Evolutionary conservation across 1,140 invertebrate species (phyloP).

Genomic region (Phymorhynchus buccinoides): DNA sequence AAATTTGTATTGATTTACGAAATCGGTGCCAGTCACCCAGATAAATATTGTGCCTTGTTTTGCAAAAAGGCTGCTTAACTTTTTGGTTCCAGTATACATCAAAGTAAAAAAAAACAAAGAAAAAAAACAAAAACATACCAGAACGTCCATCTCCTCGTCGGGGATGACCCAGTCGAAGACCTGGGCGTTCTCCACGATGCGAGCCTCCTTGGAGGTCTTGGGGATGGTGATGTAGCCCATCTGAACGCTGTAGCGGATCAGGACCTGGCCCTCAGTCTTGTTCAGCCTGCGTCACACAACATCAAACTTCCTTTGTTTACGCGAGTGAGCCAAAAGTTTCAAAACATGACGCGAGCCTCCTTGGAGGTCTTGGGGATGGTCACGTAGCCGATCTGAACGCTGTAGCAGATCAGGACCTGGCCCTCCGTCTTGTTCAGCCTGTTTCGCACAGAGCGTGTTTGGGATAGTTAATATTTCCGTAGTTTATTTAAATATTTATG

Average conservation of each 20-base stretch:
- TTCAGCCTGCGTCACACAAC: conserved; percentile 39
- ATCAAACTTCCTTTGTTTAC: too few relatives aligned
- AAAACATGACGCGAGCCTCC: conserved; percentile 47
- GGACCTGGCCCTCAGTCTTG: conserved; percentile 53
- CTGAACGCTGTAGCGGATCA: conserved; percentile 61
- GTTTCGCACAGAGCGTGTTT: too few relatives aligned
- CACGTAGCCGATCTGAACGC: conserved; percentile 60
- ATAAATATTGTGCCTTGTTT: too few relatives aligned
- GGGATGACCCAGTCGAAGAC: conserved; percentile 59
- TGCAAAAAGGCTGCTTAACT: not conserved
- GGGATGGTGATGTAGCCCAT: conserved; percentile 64
- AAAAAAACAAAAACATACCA: conserved; percentile 33
- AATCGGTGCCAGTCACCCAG: not conserved
- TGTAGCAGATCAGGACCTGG: conserved; percentile 58
- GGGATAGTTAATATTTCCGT: too few relatives aligned
- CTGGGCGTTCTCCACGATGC: conserved; percentile 57
- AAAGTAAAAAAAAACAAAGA: not conserved
- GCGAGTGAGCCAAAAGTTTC: too few relatives aligned
- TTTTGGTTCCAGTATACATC: not conserved
- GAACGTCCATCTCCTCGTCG: conserved; percentile 48
- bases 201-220: conserved; percentile 50
- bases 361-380: conserved; percentile 63
- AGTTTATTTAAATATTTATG: too few relatives aligned
- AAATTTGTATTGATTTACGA: not conserved
- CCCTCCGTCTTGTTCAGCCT: conserved; percentile 53